Conservation (phyloP, 2,113 vertebrate species). For the Anarrhichthys ocellatus region DNA sequence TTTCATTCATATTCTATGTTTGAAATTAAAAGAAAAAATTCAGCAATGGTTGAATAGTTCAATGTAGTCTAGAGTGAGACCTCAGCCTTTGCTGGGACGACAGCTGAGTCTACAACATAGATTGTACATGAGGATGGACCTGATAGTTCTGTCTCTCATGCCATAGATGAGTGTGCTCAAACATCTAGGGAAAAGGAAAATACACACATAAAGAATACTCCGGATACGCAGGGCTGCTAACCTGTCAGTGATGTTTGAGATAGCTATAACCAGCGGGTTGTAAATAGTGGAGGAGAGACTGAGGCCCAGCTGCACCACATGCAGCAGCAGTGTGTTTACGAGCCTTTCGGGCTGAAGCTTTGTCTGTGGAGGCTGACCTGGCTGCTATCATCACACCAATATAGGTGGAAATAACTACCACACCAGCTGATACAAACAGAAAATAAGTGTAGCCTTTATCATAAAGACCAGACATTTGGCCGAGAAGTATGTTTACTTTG, state of each 20-base stretch:
- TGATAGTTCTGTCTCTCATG: conserved; percentile 63
- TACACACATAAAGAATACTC: conserved; percentile 43
- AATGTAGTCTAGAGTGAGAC: not conserved
- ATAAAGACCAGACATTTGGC: not conserved
- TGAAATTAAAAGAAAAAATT: too few relatives aligned
- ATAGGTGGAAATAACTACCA: conserved; percentile 60
- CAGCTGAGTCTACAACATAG: not conserved
- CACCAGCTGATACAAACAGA: conserved; percentile 59
- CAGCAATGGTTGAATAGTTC: too few relatives aligned
- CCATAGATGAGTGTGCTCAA: conserved; percentile 33
- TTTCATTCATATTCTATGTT: not conserved
- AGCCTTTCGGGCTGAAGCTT: conserved; percentile 63
- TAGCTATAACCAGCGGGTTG: conserved; percentile 11
- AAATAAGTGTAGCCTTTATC: conserved; percentile 39
- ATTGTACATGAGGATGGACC: not conserved
- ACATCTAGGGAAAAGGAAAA: conserved; percentile 58
- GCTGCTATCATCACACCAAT: conserved; percentile 70
- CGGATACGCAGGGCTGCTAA: not conserved
- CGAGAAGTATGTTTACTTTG: too few relatives aligned
- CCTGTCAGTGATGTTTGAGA: not conserved
- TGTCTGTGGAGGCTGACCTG: conserved; percentile 66
- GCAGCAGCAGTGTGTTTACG: conserved; percentile 71
- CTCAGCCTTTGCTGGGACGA: not conserved
- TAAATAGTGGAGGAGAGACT: conserved; percentile 61
- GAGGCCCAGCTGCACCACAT: conserved; percentile 72